Conservation (phyloP, 2,888 invertebrate species). For the Nymphalis polychloros region DNA sequence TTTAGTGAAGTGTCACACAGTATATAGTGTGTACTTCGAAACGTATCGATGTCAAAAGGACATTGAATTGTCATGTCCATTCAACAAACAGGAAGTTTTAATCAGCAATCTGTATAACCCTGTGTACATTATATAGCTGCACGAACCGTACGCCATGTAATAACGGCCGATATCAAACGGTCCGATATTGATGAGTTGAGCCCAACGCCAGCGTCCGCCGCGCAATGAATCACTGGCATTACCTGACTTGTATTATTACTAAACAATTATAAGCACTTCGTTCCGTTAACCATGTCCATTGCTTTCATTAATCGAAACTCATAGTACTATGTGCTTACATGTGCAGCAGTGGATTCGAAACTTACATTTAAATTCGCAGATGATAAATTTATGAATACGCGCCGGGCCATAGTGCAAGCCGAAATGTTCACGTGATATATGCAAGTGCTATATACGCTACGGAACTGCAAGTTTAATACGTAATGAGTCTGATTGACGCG, state of each 20-base stretch:
- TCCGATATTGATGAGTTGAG: conserved; percentile 68
- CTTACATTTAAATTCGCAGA: neutral
- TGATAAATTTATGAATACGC: conserved; percentile 13
- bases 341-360: conserved; percentile 18
- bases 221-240: conserved; percentile 65
- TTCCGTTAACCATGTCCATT: conserved; percentile 17
- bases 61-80: neutral
- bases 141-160: conserved; percentile 34
- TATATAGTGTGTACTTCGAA: too few species aligned
- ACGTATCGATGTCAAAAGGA: neutral
- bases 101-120: neutral
- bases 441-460: conserved; percentile 39
- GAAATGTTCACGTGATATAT: conserved; percentile 37
- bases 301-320: neutral
- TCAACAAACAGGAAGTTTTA: conserved; percentile 1
- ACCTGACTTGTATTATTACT: conserved; percentile 47
- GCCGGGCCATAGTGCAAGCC: conserved; percentile 26
- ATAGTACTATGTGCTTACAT: neutral
- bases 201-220: conserved; percentile 52
- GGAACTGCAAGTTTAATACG: conserved; percentile 57
- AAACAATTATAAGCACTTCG: conserved; percentile 7
- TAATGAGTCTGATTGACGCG: conserved; percentile 53
- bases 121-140: neutral
- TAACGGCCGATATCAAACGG: conserved; percentile 56
- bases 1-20: too few species aligned